phyloP scores from a whole-genome alignment of 2,797 vertebrate species.

The Oophaga sylvatica region DNA sequence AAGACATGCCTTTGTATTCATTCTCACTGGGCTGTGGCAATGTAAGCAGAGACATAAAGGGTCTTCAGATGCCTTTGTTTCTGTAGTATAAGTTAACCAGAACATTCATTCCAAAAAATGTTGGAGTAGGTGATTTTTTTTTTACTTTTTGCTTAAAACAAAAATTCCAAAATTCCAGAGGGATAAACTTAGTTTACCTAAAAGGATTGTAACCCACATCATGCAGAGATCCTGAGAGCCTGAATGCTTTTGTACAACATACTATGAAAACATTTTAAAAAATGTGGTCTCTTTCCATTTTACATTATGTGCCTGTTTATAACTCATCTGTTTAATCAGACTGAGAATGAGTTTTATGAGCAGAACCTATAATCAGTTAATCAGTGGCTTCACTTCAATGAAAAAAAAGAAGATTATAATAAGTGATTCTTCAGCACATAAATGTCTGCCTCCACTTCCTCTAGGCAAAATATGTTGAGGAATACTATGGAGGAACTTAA shows the following conservation, averaged over 20 bases:
- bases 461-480: too few species aligned
- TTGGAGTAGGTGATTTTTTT: not conserved
- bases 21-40: not conserved
- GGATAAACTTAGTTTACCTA: not conserved
- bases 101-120: not conserved
- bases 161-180: conserved; percentile 18
- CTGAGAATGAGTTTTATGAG: not conserved
- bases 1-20: conserved; percentile 26
- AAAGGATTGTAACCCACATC: not conserved
- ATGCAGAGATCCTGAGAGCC: not conserved
- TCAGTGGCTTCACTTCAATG: not conserved
- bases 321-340: too few species aligned
- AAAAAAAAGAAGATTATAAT: not conserved
- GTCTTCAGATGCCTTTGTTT: not conserved
- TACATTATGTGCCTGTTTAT: not conserved
- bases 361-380: not conserved
- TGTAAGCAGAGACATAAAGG: conserved; percentile 3
- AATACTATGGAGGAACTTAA: too few species aligned
- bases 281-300: too few species aligned
- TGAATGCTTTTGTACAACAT: not conserved
- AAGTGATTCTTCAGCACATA: not conserved
- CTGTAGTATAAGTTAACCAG: not conserved
- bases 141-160: not conserved
- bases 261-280: not conserved
- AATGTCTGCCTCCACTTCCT: not conserved